phyloP scores from a whole-genome alignment of 2,888 invertebrate species.

The Tachystola acroxantha region DNA sequence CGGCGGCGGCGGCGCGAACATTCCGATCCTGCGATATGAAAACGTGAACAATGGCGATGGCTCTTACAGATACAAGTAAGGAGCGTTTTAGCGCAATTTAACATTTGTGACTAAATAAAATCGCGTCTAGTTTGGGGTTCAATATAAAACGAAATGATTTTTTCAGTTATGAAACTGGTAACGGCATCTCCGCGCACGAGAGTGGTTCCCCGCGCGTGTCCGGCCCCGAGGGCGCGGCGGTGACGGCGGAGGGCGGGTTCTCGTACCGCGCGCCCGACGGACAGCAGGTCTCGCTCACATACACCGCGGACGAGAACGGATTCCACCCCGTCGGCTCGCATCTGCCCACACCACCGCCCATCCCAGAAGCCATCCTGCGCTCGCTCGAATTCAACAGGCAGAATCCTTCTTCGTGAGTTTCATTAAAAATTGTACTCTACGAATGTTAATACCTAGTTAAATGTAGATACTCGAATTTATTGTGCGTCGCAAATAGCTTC shows the following conservation, averaged over 20 bases:
- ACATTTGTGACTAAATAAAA: too few relatives aligned
- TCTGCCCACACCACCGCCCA: slow-evolving; percentile 78
- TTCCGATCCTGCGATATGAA: slow-evolving; percentile 79
- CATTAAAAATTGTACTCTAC: slow-evolving; percentile 1
- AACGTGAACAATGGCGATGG: slow-evolving; percentile 83
- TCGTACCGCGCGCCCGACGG: slow-evolving; percentile 84
- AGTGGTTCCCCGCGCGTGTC: slow-evolving; percentile 75
- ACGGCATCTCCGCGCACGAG: slow-evolving; percentile 81
- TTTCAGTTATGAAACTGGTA: slow-evolving; percentile 81
- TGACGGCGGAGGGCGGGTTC: slow-evolving; percentile 81
- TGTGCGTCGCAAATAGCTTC: too few relatives aligned
- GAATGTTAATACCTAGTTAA: too few relatives aligned
- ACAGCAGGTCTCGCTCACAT: slow-evolving; percentile 79
- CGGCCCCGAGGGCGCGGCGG: slow-evolving; percentile 72
- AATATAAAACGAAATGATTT: too few relatives aligned
- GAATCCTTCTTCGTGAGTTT: slow-evolving; percentile 64
- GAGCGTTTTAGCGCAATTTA: neutral
- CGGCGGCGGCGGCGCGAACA: slow-evolving; percentile 55
- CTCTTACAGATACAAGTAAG: slow-evolving; percentile 80
- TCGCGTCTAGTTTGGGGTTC: too few relatives aligned
- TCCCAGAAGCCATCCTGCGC: slow-evolving; percentile 70
- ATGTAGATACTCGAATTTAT: too few relatives aligned
- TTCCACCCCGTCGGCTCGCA: slow-evolving; percentile 82
- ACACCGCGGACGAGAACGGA: slow-evolving; percentile 85
- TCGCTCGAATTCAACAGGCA: slow-evolving; percentile 71